phyloP scores from a whole-genome alignment of 2,888 invertebrate species.

The Acheta domesticus region DNA sequence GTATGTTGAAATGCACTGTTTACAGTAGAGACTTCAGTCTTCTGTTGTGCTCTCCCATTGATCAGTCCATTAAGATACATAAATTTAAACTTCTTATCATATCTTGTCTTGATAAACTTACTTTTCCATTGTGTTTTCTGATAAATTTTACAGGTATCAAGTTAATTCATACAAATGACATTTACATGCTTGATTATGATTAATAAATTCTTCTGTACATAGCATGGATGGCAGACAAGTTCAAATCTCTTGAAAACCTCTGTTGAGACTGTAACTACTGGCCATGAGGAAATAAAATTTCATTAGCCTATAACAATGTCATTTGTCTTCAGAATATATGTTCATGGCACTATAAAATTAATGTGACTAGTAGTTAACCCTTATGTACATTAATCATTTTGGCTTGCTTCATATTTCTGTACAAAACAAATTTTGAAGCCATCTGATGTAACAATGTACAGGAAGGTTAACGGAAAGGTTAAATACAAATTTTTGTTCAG shows the following conservation, averaged over 20 bases:
- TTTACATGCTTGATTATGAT: slow-evolving; percentile 33
- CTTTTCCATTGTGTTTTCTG: background rate
- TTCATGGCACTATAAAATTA: slow-evolving; percentile 26
- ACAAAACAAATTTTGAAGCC: background rate
- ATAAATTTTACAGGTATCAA: slow-evolving; percentile 20
- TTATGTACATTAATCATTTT: background rate
- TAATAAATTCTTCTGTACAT: slow-evolving; percentile 35
- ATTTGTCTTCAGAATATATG: slow-evolving; percentile 9
- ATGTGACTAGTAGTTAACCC: slow-evolving; percentile 12
- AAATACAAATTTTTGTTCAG: slow-evolving; percentile 12
- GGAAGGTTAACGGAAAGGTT: background rate
- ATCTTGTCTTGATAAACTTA: slow-evolving; percentile 3
- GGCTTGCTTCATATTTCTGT: background rate
- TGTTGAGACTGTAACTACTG: background rate
- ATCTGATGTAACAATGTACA: background rate
- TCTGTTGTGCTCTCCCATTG: slow-evolving; percentile 28
- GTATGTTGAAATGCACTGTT: slow-evolving; percentile 21
- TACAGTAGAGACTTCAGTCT: slow-evolving; percentile 32
- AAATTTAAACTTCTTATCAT: slow-evolving; percentile 10
- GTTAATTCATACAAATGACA: slow-evolving; percentile 29
- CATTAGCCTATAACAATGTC: slow-evolving; percentile 3
- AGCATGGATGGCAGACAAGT: slow-evolving; percentile 36
- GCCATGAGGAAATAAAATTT: slow-evolving; percentile 10
- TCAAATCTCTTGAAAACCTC: background rate
- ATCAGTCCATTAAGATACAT: slow-evolving; percentile 24